phyloP scores from a whole-genome alignment of 2,888 invertebrate genomes.

The Sussaba pulchella region DNA sequence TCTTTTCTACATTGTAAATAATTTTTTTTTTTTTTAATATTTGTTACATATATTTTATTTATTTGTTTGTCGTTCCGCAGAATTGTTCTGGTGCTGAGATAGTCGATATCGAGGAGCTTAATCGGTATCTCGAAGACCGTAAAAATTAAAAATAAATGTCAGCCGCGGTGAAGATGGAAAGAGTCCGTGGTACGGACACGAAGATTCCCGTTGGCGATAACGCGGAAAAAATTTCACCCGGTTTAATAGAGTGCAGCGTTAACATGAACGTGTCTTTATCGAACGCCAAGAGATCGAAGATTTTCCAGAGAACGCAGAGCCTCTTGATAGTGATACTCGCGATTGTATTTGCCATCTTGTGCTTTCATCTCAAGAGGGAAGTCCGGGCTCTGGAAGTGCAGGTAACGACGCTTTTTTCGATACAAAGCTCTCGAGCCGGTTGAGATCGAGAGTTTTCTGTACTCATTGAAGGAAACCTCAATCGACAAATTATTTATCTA shows the following conservation, averaged over 20 bases:
- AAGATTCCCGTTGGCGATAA: slow-evolving; percentile 70
- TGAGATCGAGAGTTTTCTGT: background rate
- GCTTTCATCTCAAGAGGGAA: slow-evolving; percentile 74
- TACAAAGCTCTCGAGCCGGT: too few species aligned
- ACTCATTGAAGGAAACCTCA: background rate
- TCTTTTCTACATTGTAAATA: too few species aligned
- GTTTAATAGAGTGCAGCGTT: slow-evolving; percentile 79
- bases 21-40: slow-evolving; percentile 41
- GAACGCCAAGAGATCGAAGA: slow-evolving; percentile 72
- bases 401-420: slow-evolving; percentile 66
- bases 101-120: slow-evolving; percentile 14
- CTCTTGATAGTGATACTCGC: slow-evolving; percentile 71
- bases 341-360: slow-evolving; percentile 70
- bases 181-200: slow-evolving; percentile 65
- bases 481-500: too few species aligned
- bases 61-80: slow-evolving; percentile 40
- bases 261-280: slow-evolving; percentile 79
- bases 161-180: slow-evolving; percentile 68
- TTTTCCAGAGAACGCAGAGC: slow-evolving; percentile 73
- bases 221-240: slow-evolving; percentile 66
- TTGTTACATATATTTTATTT: slow-evolving; percentile 34
- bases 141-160: slow-evolving; percentile 66
- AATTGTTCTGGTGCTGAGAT: slow-evolving; percentile 30
- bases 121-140: slow-evolving; percentile 10
- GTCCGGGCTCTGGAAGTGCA: slow-evolving; percentile 75